Conservation (phyloP, 2,888 invertebrate species). For the Oxyteleia sp. region DNA sequence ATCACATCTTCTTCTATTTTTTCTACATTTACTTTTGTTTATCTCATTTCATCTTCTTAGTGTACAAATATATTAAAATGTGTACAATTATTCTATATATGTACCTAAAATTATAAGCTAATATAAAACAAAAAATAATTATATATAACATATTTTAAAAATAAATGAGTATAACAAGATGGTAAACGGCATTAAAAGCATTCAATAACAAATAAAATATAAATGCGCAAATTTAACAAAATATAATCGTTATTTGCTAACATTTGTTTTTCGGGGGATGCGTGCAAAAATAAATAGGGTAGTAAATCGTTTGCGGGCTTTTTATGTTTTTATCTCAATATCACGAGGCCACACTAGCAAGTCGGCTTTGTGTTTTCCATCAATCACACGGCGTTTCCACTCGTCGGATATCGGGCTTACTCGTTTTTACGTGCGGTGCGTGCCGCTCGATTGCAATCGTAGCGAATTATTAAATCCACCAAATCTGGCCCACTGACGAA, state of each 20-base stretch:
- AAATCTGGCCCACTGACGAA: constrained; percentile 80
- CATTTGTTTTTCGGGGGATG: constrained; percentile 37
- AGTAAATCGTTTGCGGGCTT: constrained; percentile 84
- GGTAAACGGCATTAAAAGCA: background rate
- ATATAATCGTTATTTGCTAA: constrained; percentile 33
- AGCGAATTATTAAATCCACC: constrained; percentile 86
- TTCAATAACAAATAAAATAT: constrained; percentile 1
- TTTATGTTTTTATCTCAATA: constrained; percentile 85
- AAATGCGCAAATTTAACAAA: constrained; percentile 17
- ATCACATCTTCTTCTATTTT: too few relatives aligned
- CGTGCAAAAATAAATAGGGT: constrained; percentile 64
- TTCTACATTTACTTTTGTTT: too few relatives aligned
- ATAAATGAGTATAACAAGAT: too few relatives aligned
- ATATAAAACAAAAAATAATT: too few relatives aligned
- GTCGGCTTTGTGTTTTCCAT: constrained; percentile 85
- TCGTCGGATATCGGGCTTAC: constrained; percentile 82
- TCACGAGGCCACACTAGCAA: constrained; percentile 75
- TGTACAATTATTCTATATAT: too few relatives aligned
- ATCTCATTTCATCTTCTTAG: too few relatives aligned
- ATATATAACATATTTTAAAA: too few relatives aligned
- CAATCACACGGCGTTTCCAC: constrained; percentile 86
- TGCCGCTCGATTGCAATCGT: constrained; percentile 83
- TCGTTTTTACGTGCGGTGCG: constrained; percentile 83
- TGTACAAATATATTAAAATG: too few relatives aligned
- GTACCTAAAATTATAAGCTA: too few relatives aligned